These are phyloP conservation scores for Argyrosomus regius DNA, from an alignment of 2,797 vertebrate genomes.

Conservation along the genomic window DNA sequence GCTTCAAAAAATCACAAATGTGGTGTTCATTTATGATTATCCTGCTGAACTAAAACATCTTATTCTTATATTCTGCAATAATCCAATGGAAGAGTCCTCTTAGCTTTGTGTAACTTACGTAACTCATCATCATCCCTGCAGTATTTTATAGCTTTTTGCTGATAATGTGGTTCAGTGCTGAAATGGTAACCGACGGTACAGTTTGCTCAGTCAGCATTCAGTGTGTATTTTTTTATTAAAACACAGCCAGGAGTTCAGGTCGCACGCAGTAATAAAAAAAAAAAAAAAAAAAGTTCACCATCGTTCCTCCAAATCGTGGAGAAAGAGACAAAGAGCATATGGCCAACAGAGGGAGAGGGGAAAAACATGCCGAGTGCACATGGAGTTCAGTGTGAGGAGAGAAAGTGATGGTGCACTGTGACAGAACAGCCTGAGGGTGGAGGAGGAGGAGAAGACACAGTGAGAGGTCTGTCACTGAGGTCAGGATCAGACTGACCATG, in stretches of 20 bases:
- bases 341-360: background rate
- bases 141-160: background rate
- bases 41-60: too few relatives aligned
- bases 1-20: too few relatives aligned
- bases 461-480: constrained; percentile 56
- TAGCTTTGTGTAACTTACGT: too few relatives aligned
- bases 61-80: too few relatives aligned
- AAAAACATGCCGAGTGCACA: constrained; percentile 45
- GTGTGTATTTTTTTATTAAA: background rate
- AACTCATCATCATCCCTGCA: too few relatives aligned
- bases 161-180: background rate
- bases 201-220: background rate
- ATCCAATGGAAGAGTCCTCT: too few relatives aligned
- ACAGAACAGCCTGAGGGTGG: constrained; percentile 61
- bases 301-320: constrained; percentile 28
- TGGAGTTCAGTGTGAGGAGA: constrained; percentile 43
- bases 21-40: too few relatives aligned
- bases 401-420: constrained; percentile 35
- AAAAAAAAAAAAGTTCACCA: constrained; percentile 23
- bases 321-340: constrained; percentile 2
- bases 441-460: constrained; percentile 55
- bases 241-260: constrained; percentile 4
- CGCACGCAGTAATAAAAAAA: background rate
- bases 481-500: constrained; percentile 54
- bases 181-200: constrained; percentile 1